Percentiles rank a stretch among this genome's conserved stretches.
Evolutionary conservation across 2,113 vertebrate genomes (phyloP).

Genomic region (Pyrgilauda ruficollis): DNA sequence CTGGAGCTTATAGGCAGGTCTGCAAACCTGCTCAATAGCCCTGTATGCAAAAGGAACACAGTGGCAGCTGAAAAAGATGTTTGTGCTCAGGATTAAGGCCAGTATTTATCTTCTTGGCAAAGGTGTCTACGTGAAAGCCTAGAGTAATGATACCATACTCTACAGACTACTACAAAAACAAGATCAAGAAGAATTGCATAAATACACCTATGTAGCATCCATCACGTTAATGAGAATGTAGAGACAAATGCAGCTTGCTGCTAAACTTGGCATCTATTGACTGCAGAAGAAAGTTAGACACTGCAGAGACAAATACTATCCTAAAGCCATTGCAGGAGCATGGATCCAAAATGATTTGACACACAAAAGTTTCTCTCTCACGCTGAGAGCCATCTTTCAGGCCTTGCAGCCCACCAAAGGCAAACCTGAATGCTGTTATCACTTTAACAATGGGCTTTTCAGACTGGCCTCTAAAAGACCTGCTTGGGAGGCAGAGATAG

Average conservation of each 20-base stretch:
- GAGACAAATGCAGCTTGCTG: slow-evolving; percentile 8
- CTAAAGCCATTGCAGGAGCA: neutral
- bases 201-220: slow-evolving; percentile 34
- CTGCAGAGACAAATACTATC: neutral
- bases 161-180: slow-evolving; percentile 50
- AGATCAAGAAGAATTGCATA: slow-evolving; percentile 58
- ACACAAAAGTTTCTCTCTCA: neutral
- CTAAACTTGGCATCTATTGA: slow-evolving; percentile 29
- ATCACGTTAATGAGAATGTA: neutral
- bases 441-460: neutral
- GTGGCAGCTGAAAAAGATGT: slow-evolving; percentile 41
- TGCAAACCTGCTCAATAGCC: neutral
- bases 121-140: slow-evolving; percentile 9
- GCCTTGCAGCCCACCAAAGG: neutral
- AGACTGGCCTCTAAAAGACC: neutral
- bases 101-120: slow-evolving; percentile 54
- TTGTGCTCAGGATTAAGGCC: slow-evolving; percentile 6
- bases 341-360: neutral
- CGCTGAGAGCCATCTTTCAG: neutral
- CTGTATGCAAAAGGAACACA: neutral
- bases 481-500: neutral
- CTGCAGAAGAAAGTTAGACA: neutral
- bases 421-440: neutral
- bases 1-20: neutral
- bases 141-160: slow-evolving; percentile 31